phyloP scores from a whole-genome alignment of 2,113 vertebrate genomes.

The Montifringilla adamsi region DNA sequence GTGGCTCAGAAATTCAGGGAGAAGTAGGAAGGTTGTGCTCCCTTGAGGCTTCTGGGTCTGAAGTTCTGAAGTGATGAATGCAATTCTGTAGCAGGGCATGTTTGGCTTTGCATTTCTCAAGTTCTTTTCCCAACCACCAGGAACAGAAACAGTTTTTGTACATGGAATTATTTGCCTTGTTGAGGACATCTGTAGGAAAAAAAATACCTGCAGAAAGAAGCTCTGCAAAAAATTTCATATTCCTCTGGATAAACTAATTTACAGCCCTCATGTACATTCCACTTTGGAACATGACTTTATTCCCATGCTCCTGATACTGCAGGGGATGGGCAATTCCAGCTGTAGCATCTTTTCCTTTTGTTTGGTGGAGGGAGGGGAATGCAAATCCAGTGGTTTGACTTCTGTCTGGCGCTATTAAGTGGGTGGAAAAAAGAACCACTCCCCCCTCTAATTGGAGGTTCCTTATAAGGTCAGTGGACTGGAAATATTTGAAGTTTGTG shows the following conservation, averaged over 20 bases:
- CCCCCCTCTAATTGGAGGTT: background rate
- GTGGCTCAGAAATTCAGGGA: background rate
- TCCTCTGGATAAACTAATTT: background rate
- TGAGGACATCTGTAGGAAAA: background rate
- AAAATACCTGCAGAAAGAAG: background rate
- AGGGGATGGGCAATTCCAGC: background rate
- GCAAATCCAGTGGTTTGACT: background rate
- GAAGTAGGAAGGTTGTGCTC: background rate
- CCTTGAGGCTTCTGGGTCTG: background rate
- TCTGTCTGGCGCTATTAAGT: background rate
- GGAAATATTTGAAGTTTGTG: constrained; percentile 2
- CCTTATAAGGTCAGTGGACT: background rate
- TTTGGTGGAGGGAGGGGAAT: background rate
- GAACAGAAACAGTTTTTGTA: background rate
- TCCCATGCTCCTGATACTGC: background rate
- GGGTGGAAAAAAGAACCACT: background rate
- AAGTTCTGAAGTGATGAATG: background rate
- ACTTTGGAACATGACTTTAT: background rate
- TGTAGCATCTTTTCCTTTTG: background rate
- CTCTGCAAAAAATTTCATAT: background rate
- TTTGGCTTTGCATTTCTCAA: constrained; percentile 15
- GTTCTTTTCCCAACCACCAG: background rate
- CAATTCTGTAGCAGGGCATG: background rate
- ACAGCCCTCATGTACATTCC: background rate
- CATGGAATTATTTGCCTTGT: background rate